Evolutionary conservation across 2,888 invertebrate species (phyloP).

Genomic region (Diaphora mendica): DNA sequence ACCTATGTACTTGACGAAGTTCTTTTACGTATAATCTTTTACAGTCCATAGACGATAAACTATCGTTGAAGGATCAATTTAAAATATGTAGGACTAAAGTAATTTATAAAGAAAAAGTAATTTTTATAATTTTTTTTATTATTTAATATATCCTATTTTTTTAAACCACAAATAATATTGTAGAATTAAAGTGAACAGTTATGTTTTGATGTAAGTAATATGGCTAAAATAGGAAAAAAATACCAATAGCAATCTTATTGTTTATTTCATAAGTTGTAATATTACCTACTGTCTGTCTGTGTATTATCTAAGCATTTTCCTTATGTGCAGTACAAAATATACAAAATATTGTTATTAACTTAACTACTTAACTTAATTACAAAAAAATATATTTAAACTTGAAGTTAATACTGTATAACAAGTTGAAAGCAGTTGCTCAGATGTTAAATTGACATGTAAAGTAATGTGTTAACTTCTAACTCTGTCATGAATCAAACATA

Average conservation of each 20-base stretch:
- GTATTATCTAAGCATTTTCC: neutral
- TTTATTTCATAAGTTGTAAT: neutral
- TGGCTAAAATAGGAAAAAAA: neutral
- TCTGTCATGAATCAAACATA: no score
- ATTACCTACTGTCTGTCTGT: neutral
- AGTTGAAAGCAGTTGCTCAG: no score
- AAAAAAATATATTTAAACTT: no score
- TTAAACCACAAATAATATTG: neutral
- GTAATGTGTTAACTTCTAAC: no score
- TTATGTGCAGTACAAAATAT: neutral
- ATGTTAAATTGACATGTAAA: no score
- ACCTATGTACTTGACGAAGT: slow-evolving; percentile 15
- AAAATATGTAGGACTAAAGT: no score
- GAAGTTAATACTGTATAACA: no score
- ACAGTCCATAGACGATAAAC: neutral
- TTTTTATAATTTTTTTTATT: neutral
- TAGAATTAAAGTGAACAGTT: neutral
- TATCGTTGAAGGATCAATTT: neutral
- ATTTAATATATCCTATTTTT: no score
- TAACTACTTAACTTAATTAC: no score
- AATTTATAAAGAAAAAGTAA: neutral
- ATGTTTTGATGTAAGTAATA: neutral
- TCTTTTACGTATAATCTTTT: neutral
- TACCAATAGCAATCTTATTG: neutral
- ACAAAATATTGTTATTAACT: neutral